A percentile compares a stretch with the other conserved stretches of the same genome.
Conservation (phyloP, 2,888 invertebrate genomes). For the Mechanitis messenoides region DNA sequence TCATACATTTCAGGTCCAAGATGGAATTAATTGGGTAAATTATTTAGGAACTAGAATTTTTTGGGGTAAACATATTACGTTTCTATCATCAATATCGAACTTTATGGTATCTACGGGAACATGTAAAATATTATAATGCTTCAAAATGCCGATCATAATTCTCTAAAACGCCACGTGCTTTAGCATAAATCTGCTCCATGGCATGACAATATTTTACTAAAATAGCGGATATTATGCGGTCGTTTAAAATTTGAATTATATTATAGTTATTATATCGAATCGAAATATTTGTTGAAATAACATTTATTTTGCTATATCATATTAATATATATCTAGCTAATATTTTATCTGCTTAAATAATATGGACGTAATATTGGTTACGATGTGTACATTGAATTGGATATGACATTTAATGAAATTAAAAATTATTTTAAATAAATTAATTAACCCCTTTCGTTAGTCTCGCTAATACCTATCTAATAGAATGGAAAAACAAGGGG, state of each 20-base stretch:
- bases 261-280: slow-evolving; percentile 9
- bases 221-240: slow-evolving; percentile 16
- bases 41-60: slow-evolving; percentile 16
- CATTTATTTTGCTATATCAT: no score
- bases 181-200: slow-evolving; percentile 51
- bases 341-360: no score
- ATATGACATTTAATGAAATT: no score
- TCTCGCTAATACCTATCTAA: no score
- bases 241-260: slow-evolving; percentile 12
- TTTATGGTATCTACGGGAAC: slow-evolving; percentile 22
- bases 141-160: slow-evolving; percentile 57
- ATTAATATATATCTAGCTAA: no score
- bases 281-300: neutral
- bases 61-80: no score
- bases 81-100: slow-evolving; percentile 13
- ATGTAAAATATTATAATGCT: slow-evolving; percentile 34
- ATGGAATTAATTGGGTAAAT: slow-evolving; percentile 18
- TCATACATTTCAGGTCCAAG: no score
- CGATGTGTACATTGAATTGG: no score
- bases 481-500: no score
- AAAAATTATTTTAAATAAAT: no score
- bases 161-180: slow-evolving; percentile 49
- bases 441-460: no score
- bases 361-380: no score
- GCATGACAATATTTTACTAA: slow-evolving; percentile 23